Base-by-base conservation (phyloP, 2,113 vertebrate species). In the Quiscalus mexicanus region DNA sequence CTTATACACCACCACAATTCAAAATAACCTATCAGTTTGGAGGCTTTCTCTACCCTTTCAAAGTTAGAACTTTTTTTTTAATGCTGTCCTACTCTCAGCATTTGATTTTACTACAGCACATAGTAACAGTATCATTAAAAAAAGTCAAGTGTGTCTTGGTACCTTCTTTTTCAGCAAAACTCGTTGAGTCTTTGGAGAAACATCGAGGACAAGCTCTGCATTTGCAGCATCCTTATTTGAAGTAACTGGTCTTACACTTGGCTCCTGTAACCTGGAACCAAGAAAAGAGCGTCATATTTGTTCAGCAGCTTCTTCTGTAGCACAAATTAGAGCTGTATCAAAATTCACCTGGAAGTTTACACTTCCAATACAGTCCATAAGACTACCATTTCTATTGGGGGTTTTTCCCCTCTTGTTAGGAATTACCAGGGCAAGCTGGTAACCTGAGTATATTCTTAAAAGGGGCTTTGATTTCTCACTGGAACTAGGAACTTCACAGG, bases 141-240 rank as follows among this genome's bases (percentile, higher is more conserved):
- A 28, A 52, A 65, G 28, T 5, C 44, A 47, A 56, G 42, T 4
- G 20, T 24, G 10, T 45, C 47, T 31, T 52, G 39, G 35, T 97
- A 99, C 99, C 99, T 99, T 99, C 95, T 99, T 99, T 92, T 99
- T 99, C 73, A 99, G 97, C 77, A 99, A 97, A 94, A 99, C 99
- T 94, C 99, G 98, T 19, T 99, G 99, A n/a, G 99, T 99, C 97
- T 99, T 99, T 15, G 98, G 98, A 50, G 99, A 99, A 86, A 99
- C 99, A 90, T 99, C 99, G 5, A 99, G 98, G 64, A 99, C 99
- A 9, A 99, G 98, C 82, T 99, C 99, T 77, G 98, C 98, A 92
- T 96, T 98, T 39, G 98, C 98, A 67, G 98, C 96, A 25, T 96
- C 97, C 25, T 97, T 98, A 76, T 98, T 98, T 17, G 98, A 98